Conservation (phyloP, 2,888 invertebrate species). For the Diloba caeruleocephala region DNA sequence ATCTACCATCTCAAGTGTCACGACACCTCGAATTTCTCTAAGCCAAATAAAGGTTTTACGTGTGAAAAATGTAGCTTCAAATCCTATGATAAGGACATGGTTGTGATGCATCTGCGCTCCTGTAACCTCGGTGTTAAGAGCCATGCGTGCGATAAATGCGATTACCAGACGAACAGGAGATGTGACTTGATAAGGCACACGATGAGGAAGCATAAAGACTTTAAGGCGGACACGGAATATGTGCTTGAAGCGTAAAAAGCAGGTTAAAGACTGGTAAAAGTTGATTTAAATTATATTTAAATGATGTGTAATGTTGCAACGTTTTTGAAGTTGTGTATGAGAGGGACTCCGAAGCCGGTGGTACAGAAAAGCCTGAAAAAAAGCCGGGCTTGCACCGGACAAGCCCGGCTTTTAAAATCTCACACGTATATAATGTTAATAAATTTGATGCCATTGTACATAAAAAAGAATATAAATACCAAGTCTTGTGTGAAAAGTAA, state of each 20-base stretch:
- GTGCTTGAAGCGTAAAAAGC: neutral
- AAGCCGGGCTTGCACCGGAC: no score
- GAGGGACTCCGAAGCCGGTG: no score
- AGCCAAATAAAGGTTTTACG: slow-evolving; percentile 10
- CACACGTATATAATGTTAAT: no score
- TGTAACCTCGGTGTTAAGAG: slow-evolving; percentile 14
- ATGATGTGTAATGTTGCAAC: no score
- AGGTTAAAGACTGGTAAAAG: neutral
- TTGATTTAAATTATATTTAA: neutral
- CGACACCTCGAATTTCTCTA: neutral
- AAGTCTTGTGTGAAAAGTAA: no score
- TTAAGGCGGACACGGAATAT: slow-evolving; percentile 36
- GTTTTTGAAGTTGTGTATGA: no score
- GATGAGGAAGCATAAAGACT: slow-evolving; percentile 47
- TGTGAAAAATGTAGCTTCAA: slow-evolving; percentile 39
- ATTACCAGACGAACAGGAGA: slow-evolving; percentile 59
- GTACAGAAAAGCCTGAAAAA: no score
- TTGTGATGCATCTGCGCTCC: slow-evolving; percentile 27
- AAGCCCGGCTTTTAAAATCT: no score
- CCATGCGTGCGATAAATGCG: slow-evolving; percentile 59
- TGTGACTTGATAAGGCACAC: slow-evolving; percentile 65
- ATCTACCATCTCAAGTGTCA: slow-evolving; percentile 75
- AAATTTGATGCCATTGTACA: no score
- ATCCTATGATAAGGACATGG: slow-evolving; percentile 1
- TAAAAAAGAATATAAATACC: no score